Evolutionary conservation across 2,888 invertebrate species (phyloP), one percentile per base, ranked within the genome.

Genomic region (Galeruca laticollis): DNA sequence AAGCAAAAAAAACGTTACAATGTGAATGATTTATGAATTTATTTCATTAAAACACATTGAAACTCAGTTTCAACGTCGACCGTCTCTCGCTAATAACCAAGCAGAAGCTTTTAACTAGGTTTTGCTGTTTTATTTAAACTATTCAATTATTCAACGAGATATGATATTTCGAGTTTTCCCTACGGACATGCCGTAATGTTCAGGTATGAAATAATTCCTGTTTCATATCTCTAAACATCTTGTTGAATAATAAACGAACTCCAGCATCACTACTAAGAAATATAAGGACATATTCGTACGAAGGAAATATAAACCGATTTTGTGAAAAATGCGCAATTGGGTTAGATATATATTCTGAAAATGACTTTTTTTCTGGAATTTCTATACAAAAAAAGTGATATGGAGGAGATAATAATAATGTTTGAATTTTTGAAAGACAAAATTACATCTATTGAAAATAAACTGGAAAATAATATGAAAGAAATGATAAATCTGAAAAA

Each of bases 51-150:
- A 40, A 40, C n/a, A 40, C 40, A 40, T 40, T n/a, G 0, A 40
- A 40, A 40, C 13, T 40, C 40, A 13, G 40, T 40, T 40, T 5
- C n/a, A n/a, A 13, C 40, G 0, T 40, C 40, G 40, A 40, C 40
- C 40, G 13, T n/a, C 0, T n/a, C n/a, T 40, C 13, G 5, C 40
- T 3, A 4, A 11, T n/a, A 3, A 40, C n/a, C 40, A 40, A 40
- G n/a, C 40, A 40, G n/a, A 40, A 40, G 40, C 40, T 40, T 40
- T 40, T n/a, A 40, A 40, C 40, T 40, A 40, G n/a, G 40, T n/a
- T 40, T 40, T 40, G 40, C 40, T 40, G n/a, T 40, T 40, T 40
- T 40, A 40, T 40, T 40, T n/a, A 40, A 40, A 40, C 40, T 40
- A 40, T n/a, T n/a, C 13, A 40, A 40, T 40, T 40, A 40, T 40